Evolutionary conservation across 2,888 invertebrate genomes (phyloP).

Genomic region (Neocrepidodera transversa): DNA sequence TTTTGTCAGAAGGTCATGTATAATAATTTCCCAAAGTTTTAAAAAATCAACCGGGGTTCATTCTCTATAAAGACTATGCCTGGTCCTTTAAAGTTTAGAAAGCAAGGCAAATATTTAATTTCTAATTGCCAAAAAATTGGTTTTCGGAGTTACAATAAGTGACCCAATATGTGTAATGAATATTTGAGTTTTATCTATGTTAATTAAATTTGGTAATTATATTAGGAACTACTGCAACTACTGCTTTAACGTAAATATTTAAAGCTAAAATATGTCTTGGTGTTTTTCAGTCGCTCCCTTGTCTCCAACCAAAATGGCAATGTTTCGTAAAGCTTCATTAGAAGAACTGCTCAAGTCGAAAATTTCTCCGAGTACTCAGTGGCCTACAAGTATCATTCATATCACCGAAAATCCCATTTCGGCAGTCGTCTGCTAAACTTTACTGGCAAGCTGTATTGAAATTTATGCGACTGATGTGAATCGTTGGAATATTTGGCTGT

Average conservation of each 20-base stretch:
- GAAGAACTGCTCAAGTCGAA: slow-evolving; percentile 64
- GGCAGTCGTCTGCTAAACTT: slow-evolving; percentile 73
- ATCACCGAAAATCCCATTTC: slow-evolving; percentile 83
- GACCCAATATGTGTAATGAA: too few relatives aligned
- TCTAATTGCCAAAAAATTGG: too few relatives aligned
- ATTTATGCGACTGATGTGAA: slow-evolving; percentile 43
- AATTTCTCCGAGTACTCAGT: slow-evolving; percentile 58
- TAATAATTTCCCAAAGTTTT: too few relatives aligned
- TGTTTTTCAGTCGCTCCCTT: slow-evolving; percentile 75
- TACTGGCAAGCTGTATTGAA: slow-evolving; percentile 50
- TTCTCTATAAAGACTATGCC: too few relatives aligned
- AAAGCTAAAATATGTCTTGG: neutral
- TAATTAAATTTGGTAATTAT: too few relatives aligned
- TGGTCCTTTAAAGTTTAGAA: too few relatives aligned
- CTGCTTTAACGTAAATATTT: neutral
- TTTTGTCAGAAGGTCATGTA: too few relatives aligned
- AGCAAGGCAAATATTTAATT: too few relatives aligned
- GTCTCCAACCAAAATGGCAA: slow-evolving; percentile 74
- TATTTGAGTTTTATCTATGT: too few relatives aligned
- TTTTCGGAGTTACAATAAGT: too few relatives aligned
- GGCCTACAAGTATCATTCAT: slow-evolving; percentile 71
- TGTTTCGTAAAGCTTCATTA: slow-evolving; percentile 68
- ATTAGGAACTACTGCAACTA: too few relatives aligned
- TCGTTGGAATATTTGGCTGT: slow-evolving; percentile 23
- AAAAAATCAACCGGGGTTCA: too few relatives aligned